phyloP scores from a whole-genome alignment of 2,888 invertebrate genomes.

The Dicranocentrus wangi region DNA sequence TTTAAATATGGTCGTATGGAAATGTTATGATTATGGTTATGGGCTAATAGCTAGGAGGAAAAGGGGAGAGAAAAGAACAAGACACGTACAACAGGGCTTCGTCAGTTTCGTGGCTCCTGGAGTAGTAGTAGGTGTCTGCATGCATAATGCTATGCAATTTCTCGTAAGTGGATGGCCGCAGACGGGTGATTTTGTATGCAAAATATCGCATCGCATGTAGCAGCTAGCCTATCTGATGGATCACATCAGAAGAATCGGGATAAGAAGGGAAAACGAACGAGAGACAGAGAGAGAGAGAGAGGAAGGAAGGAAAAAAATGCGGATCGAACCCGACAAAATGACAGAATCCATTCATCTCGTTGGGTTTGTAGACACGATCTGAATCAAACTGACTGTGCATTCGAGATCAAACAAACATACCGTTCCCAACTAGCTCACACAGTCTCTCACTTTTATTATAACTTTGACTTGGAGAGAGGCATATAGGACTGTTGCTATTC shows the following conservation, averaged over 20 bases:
- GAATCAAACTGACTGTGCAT: neutral
- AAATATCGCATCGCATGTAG: neutral
- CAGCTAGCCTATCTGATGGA: neutral
- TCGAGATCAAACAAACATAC: neutral
- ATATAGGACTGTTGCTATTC: too few relatives aligned
- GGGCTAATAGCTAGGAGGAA: neutral
- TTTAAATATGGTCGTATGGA: neutral
- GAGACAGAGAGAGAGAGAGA: neutral
- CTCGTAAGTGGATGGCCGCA: neutral
- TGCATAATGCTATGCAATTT: neutral
- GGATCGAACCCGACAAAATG: slow-evolving; percentile 8
- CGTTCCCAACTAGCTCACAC: too few relatives aligned
- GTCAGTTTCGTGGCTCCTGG: neutral
- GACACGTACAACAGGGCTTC: too few relatives aligned
- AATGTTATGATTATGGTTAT: neutral
- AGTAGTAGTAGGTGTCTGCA: neutral
- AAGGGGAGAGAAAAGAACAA: too few relatives aligned
- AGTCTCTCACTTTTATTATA: too few relatives aligned
- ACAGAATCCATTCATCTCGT: slow-evolving; percentile 35
- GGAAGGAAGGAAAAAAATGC: slow-evolving; percentile 22
- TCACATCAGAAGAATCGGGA: too few relatives aligned
- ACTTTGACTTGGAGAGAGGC: too few relatives aligned
- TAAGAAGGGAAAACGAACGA: neutral
- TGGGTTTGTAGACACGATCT: neutral
- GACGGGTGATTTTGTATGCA: neutral